Evolutionary conservation across 2,113 vertebrate species (phyloP), one percentile per base, ranked within the genome.

Genomic region (Daboia siamensis): DNA sequence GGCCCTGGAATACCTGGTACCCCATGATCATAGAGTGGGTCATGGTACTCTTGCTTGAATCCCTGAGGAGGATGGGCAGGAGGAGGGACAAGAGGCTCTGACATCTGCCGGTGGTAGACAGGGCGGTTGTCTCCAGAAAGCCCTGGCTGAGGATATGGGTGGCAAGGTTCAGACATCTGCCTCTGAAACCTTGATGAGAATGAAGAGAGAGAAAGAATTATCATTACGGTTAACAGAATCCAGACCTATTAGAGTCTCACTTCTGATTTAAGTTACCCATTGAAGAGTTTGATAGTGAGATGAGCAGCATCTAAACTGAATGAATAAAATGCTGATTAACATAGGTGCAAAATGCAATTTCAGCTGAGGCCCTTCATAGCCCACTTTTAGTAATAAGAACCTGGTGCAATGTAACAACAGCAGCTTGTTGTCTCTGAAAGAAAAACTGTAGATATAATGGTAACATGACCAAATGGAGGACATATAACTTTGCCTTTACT

Each of bases 31-130:
- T 99, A 99, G 23, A 98, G 98, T 0, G 98, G 98, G 96, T 99
- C 99, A 0, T 98, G 97, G 94, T 99, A 98, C 95, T 99, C 99
- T 94, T 99, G 98, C 95, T 99, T 99, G 97, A 99, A 99, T 95
- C 98, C 98, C 97, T 98, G 99, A 94, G 98, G 97, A 51, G 98
- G 98, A 0, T 91, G 96, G 1, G 97, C 95, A 94, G 96, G 93
- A 1, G 97, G 95, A 0, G 98, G 97, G 94, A 98, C 98, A 9
- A 99, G 95, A 0, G 99, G 99, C 96, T 99, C 99, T 0, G 99
- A 99, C 98, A 99, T 98, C 96, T 99, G 99, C 93, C 99, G 97
- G 93, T 99, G 99, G 97, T 99, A 99, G 4, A 98, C 95, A 0
- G 98, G 99, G 91, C 98, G 98, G 88, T 97, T 96, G 94, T 98